phyloP scores from a whole-genome alignment of 1,140 invertebrate species.

The Helicoverpa zea region DNA sequence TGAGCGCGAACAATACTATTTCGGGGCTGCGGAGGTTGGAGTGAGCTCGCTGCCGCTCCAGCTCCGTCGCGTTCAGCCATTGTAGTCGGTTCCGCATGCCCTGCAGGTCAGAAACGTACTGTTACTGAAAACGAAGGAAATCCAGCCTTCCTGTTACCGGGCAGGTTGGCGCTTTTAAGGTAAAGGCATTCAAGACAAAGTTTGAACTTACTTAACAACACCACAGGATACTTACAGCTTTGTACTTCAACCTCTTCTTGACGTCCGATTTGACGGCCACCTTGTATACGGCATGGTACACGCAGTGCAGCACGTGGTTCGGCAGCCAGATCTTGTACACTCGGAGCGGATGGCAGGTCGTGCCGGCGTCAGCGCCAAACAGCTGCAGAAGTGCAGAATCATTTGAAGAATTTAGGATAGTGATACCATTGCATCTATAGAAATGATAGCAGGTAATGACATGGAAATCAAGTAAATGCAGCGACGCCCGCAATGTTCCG shows the following conservation, averaged over 20 bases:
- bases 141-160: no score
- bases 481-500: no score
- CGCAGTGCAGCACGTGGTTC: constrained; percentile 58
- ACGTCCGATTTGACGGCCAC: constrained; percentile 64
- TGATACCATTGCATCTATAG: no score
- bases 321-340: constrained; percentile 73
- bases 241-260: constrained; percentile 69
- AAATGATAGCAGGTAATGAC: no score
- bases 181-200: no score
- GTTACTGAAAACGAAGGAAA: no score
- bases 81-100: constrained; percentile 63
- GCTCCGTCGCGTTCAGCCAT: constrained; percentile 66
- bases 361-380: constrained; percentile 64
- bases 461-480: no score
- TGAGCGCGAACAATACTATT: constrained; percentile 60
- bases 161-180: no score
- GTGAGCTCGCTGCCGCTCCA: constrained; percentile 71
- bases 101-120: constrained; percentile 44
- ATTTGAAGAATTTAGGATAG: no score
- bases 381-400: constrained; percentile 54
- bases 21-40: constrained; percentile 68
- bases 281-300: constrained; percentile 71
- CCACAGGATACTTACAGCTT: constrained; percentile 52
- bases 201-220: not conserved
- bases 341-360: constrained; percentile 60